Conservation (phyloP, 2,888 invertebrate species). For the Thecocarcelia acutangulata region DNA sequence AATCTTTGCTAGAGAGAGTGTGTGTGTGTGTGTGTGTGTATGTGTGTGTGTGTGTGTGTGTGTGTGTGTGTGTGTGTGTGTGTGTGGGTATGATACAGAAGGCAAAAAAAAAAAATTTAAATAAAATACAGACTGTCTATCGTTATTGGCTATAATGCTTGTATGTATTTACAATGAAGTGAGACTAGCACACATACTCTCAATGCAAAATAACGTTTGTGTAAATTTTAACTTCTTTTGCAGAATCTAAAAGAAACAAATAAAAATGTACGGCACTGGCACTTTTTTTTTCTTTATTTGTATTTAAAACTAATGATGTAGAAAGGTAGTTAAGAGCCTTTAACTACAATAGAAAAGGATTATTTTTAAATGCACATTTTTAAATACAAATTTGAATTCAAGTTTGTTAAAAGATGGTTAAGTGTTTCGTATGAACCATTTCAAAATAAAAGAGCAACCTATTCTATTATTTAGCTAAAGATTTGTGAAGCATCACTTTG, state of each 20-base stretch:
- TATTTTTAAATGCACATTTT: slow-evolving; percentile 41
- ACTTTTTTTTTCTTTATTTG: slow-evolving; percentile 19
- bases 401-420: too few species aligned
- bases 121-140: slow-evolving; percentile 33
- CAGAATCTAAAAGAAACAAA: background rate
- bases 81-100: background rate
- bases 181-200: slow-evolving; percentile 2
- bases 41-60: background rate
- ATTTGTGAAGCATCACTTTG: too few species aligned
- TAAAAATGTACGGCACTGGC: background rate
- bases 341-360: slow-evolving; percentile 45
- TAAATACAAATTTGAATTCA: background rate
- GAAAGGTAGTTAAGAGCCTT: slow-evolving; percentile 60
- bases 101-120: slow-evolving; percentile 22
- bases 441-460: too few species aligned
- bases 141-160: slow-evolving; percentile 49
- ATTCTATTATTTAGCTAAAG: too few species aligned
- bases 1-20: background rate
- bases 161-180: slow-evolving; percentile 13
- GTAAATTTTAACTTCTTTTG: slow-evolving; percentile 17
- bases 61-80: background rate
- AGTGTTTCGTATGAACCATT: too few species aligned
- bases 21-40: background rate
- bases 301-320: slow-evolving; percentile 62
- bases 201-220: background rate